Evolutionary conservation across 2,888 invertebrate genomes (phyloP).

Genomic region (Eueremaeus valkanovi): DNA sequence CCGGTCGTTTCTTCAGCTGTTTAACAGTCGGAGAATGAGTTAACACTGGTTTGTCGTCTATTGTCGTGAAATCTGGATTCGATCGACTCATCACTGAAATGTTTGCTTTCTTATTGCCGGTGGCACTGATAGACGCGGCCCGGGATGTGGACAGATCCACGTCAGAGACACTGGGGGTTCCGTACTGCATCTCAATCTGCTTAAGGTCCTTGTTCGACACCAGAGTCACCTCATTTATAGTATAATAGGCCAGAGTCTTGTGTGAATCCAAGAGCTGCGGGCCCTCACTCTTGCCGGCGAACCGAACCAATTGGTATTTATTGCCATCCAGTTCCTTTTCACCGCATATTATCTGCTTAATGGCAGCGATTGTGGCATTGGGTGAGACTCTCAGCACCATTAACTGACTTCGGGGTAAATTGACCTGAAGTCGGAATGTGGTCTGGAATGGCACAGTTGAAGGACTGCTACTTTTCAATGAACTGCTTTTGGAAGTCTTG

Average conservation of each 20-base stretch:
- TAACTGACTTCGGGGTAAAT: constrained; percentile 72
- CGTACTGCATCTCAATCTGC: constrained; percentile 31
- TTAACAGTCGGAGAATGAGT: background rate
- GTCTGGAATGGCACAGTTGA: constrained; percentile 49
- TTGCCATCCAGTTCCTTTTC: constrained; percentile 69
- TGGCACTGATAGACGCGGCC: background rate
- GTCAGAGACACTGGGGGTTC: background rate
- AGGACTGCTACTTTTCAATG: background rate
- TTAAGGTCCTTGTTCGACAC: constrained; percentile 50
- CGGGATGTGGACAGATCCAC: background rate
- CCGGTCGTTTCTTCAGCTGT: constrained; percentile 35
- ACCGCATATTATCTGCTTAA: constrained; percentile 67
- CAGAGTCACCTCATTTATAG: constrained; percentile 61
- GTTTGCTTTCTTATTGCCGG: background rate
- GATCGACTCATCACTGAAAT: constrained; percentile 39
- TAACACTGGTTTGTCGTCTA: constrained; percentile 4
- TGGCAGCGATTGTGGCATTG: constrained; percentile 63
- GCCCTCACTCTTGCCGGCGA: constrained; percentile 53
- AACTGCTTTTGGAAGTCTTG: constrained; percentile 50
- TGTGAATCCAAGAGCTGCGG: constrained; percentile 63
- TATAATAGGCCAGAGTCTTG: constrained; percentile 62
- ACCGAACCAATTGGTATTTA: constrained; percentile 66
- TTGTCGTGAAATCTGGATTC: constrained; percentile 35
- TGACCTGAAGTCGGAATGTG: constrained; percentile 59
- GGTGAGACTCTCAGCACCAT: constrained; percentile 71